Base-by-base conservation (phyloP, 2,888 invertebrate species). In the Crioceris asparagi region DNA sequence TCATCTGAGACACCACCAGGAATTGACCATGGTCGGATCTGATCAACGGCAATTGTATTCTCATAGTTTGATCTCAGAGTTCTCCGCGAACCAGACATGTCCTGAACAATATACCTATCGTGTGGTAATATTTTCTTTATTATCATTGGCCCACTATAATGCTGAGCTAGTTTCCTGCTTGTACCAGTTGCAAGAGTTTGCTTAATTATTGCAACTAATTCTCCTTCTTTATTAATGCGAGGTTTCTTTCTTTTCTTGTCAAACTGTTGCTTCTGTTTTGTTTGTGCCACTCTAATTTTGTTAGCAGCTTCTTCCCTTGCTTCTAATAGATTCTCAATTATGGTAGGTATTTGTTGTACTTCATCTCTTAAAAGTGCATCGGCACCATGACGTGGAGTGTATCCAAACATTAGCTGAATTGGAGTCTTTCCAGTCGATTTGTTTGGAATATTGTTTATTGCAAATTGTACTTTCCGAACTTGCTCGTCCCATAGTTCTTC, bases 401-500 rank as follows among this genome's bases (percentile, higher is more conserved):
- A 48, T 11, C 45, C 48, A 17, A 34, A 37, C 31, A 41, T 7
- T 15, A 47, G 27, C 37, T 47, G 34, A 37, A 32, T 43, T 2
- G 45, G 39, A 12, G 47, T 42, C 35, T 41, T 44, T n/a, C 42
- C 38, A 2, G 46, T 42, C 2, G 29, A 35, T 25, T 42, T 39
- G 16, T 35, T 35, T 3, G 25, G 12, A 4, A 40, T 38, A 36
- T 57, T 58, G 32, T 58, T 49, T 31, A 51, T 42, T 11, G 55
- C 46, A 40, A 53, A 52, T 40, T 60, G 56, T 23, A 57, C 52
- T 11, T 38, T 39, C 12, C 51, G 48, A 15, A 61, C 34, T 15
- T 58, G 49, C 32, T 48, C 44, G 45, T 61, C 59, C 59, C 62
- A 63, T 19, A 48, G 46, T 27, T 51, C 55, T 34, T 56, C 57